Evolutionary conservation across 1,140 invertebrate genomes (phyloP).

Genomic region (Drosophila pseudoobscura): DNA sequence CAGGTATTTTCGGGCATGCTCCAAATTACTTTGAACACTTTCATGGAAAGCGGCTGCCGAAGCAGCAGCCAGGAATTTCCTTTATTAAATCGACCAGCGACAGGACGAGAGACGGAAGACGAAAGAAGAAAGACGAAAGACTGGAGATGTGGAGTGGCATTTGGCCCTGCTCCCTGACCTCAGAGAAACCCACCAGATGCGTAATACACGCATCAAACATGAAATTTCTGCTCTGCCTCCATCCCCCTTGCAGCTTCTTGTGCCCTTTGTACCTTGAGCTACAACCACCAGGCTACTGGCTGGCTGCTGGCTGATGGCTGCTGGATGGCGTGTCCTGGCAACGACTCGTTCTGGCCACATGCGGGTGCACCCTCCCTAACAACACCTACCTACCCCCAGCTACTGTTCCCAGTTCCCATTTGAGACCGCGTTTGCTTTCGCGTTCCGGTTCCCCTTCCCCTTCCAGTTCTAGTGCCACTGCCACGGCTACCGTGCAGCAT

Average conservation of each 20-base stretch:
- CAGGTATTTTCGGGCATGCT: slow-evolving; percentile 79
- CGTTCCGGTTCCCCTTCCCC: slow-evolving; percentile 13
- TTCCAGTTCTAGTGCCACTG: slow-evolving; percentile 5
- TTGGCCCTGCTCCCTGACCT: slow-evolving; percentile 45
- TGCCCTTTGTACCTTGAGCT: slow-evolving; percentile 67
- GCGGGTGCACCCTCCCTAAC: slow-evolving; percentile 49
- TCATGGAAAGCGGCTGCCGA: slow-evolving; percentile 30
- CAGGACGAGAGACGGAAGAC: slow-evolving; percentile 14
- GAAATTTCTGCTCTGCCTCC: slow-evolving; percentile 57
- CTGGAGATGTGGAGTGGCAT: slow-evolving; percentile 41
- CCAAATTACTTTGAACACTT: slow-evolving; percentile 80
- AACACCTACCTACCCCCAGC: slow-evolving; percentile 1
- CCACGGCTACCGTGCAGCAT: slow-evolving; percentile 57
- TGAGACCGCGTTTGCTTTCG: not conserved
- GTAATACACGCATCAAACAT: slow-evolving; percentile 76
- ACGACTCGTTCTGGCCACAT: slow-evolving; percentile 55
- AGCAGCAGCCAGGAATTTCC: slow-evolving; percentile 65
- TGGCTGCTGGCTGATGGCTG: not conserved
- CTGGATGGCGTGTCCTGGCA: slow-evolving; percentile 43
- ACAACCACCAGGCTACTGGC: slow-evolving; percentile 48
- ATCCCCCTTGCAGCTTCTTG: slow-evolving; percentile 19
- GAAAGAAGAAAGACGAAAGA: too few species aligned
- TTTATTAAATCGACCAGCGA: slow-evolving; percentile 78
- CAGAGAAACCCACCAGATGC: slow-evolving; percentile 72
- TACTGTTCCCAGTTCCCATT: not conserved